Evolutionary conservation across 1,140 invertebrate genomes (phyloP).

Genomic region (Lasioglossum albipes): DNA sequence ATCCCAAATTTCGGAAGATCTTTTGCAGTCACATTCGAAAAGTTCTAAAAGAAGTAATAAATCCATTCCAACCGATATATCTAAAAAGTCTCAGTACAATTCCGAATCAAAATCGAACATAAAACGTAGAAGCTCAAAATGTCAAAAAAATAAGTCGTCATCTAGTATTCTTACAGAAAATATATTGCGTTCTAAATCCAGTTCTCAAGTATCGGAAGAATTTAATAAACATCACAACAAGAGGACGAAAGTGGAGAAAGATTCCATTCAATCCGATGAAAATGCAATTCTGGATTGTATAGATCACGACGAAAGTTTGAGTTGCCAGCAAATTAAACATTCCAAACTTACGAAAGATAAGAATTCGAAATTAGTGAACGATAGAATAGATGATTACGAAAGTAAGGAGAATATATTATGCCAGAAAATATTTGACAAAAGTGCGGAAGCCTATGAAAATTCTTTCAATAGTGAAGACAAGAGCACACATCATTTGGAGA

Average conservation of each 20-base stretch:
- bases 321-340: constrained; percentile 73
- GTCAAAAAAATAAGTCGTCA: constrained; percentile 68
- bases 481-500: constrained; percentile 64
- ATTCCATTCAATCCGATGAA: constrained; percentile 58
- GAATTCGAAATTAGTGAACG: constrained; percentile 69
- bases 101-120: constrained; percentile 64
- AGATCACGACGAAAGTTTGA: constrained; percentile 73
- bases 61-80: constrained; percentile 51
- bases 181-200: constrained; percentile 59
- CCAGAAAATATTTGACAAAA: constrained; percentile 47
- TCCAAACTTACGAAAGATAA: constrained; percentile 73
- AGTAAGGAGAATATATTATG: constrained; percentile 54
- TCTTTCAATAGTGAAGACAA: constrained; percentile 55
- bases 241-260: constrained; percentile 69
- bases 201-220: constrained; percentile 64
- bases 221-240: constrained; percentile 66
- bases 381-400: constrained; percentile 70
- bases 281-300: constrained; percentile 68
- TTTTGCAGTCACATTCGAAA: constrained; percentile 48
- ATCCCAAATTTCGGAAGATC: constrained; percentile 58
- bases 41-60: constrained; percentile 64
- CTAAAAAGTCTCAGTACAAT: constrained; percentile 66
- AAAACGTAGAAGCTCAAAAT: constrained; percentile 72
- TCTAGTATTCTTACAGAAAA: constrained; percentile 64
- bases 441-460: constrained; percentile 42